Percentiles rank a stretch among this genome's conserved stretches.
Evolutionary conservation across 2,113 vertebrate species (phyloP).

Genomic region (Limnothrissa miodon): DNA sequence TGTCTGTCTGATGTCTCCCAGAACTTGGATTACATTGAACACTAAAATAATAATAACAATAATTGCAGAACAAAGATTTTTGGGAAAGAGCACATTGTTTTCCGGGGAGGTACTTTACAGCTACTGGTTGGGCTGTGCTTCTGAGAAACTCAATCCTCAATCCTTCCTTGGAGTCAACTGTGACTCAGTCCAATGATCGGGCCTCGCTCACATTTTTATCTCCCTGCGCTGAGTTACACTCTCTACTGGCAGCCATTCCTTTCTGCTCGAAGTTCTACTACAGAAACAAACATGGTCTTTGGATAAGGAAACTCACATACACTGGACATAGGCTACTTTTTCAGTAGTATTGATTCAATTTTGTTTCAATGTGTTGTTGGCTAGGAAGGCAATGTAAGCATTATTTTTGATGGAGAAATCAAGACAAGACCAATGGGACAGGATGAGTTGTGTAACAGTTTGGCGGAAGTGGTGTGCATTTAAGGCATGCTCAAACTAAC

Average conservation of each 20-base stretch:
- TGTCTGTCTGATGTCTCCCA: no score
- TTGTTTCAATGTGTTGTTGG: background rate
- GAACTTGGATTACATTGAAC: background rate
- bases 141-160: background rate
- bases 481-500: constrained; percentile 58
- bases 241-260: background rate
- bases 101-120: background rate
- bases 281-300: background rate
- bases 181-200: background rate
- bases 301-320: background rate
- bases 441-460: background rate
- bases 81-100: background rate
- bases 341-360: background rate
- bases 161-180: background rate
- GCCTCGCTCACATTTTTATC: background rate
- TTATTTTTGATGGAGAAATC: background rate
- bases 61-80: background rate
- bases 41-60: background rate
- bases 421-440: background rate
- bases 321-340: background rate
- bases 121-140: background rate
- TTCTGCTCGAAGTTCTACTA: background rate
- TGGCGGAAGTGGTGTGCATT: background rate
- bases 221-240: background rate
- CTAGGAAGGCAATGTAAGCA: background rate